These are phyloP conservation scores for Lethrus apterus DNA, from an alignment of 1,140 invertebrate species.

Conservation along the genomic window DNA sequence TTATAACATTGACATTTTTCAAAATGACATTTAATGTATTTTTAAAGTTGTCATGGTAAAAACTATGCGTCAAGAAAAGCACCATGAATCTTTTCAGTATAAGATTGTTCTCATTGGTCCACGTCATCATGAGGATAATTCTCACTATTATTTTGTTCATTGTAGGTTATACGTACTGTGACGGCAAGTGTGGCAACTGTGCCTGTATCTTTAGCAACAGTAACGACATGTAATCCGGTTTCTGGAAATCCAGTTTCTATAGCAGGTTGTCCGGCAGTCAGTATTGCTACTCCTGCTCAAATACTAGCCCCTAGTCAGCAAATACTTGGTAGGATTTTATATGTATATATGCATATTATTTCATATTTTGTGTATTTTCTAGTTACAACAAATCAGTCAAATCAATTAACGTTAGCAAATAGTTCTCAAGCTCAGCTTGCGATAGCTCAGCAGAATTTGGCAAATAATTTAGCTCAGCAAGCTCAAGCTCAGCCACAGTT, in stretches of 20 bases:
- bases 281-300: conserved; percentile 49
- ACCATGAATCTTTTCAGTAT: too few relatives aligned
- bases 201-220: conserved; percentile 54
- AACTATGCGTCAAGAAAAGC: too few relatives aligned
- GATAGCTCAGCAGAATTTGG: conserved; percentile 34
- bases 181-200: conserved; percentile 57
- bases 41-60: too few relatives aligned
- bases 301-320: conserved; percentile 41
- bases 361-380: conserved; percentile 12
- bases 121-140: too few relatives aligned
- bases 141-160: conserved; percentile 20
- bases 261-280: conserved; percentile 53
- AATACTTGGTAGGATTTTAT: conserved; percentile 32
- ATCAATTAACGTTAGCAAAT: conserved; percentile 35
- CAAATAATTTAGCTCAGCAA: conserved; percentile 34
- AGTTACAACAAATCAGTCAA: conserved; percentile 40
- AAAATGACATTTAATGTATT: too few relatives aligned
- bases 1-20: too few relatives aligned
- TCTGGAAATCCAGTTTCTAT: conserved; percentile 45
- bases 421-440: conserved; percentile 35
- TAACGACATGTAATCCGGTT: conserved; percentile 36
- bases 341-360: background rate
- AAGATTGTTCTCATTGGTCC: too few relatives aligned
- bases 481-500: conserved; percentile 34
- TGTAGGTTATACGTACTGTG: conserved; percentile 50